Evolutionary conservation across 2,113 vertebrate species (phyloP).

Genomic region (Catharus fuscescens): DNA sequence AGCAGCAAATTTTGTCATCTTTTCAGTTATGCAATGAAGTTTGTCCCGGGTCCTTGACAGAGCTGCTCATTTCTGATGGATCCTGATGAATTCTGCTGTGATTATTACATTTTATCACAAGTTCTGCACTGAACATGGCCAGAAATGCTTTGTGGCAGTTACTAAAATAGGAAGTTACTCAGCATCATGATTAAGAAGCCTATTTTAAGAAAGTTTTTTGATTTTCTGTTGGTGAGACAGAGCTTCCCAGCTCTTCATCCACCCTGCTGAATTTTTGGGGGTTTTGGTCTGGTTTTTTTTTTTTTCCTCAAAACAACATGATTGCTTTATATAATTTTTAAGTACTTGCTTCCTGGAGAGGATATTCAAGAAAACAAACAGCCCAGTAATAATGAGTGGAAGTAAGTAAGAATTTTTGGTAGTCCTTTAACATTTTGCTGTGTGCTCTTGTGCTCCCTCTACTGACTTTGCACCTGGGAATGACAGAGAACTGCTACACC

Average conservation of each 20-base stretch:
- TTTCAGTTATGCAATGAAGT: not conserved
- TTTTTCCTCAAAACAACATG: not conserved
- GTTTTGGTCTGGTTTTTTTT: not conserved
- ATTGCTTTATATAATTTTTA: not conserved
- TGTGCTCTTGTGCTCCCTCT: slow-evolving; percentile 65
- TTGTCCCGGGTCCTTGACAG: not conserved
- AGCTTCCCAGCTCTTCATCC: not conserved
- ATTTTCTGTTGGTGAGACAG: not conserved
- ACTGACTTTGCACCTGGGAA: slow-evolving; percentile 28
- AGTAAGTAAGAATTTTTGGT: not conserved
- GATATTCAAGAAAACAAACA: not conserved
- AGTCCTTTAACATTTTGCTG: not conserved
- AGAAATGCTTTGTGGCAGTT: not conserved
- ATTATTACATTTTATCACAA: not conserved
- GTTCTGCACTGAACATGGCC: not conserved
- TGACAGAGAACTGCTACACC: not conserved
- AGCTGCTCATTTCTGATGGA: not conserved
- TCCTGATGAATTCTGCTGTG: not conserved
- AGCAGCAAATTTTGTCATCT: not conserved
- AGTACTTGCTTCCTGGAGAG: not conserved
- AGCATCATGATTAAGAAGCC: not conserved
- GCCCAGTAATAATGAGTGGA: fast-evolving
- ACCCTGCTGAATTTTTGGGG: not conserved
- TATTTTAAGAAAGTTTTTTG: not conserved
- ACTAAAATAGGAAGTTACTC: not conserved